Percentiles rank a stretch among this genome's conserved stretches.
These are phyloP conservation scores for Apoda limacodes DNA, from an alignment of 2,888 invertebrate genomes.

Conservation along the genomic window DNA sequence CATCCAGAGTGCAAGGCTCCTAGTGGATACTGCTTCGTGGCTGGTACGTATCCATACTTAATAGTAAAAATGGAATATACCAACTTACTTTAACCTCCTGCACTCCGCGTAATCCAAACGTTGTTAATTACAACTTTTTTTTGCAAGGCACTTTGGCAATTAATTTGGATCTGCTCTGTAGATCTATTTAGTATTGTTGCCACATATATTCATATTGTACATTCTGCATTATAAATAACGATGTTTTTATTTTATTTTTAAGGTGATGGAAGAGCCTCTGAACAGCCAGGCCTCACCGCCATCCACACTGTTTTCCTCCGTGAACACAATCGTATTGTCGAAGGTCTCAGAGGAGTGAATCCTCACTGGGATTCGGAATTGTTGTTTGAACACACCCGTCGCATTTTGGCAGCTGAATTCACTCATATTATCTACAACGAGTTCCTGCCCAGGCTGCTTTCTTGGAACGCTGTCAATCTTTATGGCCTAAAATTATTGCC, in stretches of 20 bases:
- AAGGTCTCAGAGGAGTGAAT: constrained; percentile 82
- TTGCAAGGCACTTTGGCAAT: not conserved
- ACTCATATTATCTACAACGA: constrained; percentile 90
- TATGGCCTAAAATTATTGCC: constrained; percentile 87
- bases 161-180: not conserved
- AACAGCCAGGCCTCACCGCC: constrained; percentile 90
- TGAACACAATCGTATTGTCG: constrained; percentile 90
- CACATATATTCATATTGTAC: not conserved
- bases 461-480: constrained; percentile 89
- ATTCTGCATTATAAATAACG: not conserved
- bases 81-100: too few species aligned
- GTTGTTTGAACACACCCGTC: constrained; percentile 83
- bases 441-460: constrained; percentile 90
- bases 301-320: constrained; percentile 91
- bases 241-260: constrained; percentile 1
- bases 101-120: too few species aligned
- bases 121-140: too few species aligned
- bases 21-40: constrained; percentile 89
- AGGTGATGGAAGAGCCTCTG: constrained; percentile 91
- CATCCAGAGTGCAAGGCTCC: constrained; percentile 91
- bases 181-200: not conserved
- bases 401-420: constrained; percentile 81
- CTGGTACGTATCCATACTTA: constrained; percentile 59
- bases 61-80: too few species aligned
- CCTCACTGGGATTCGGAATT: constrained; percentile 91